Conservation (phyloP, 2,888 invertebrate genomes). For the Nomada ruficornis region DNA sequence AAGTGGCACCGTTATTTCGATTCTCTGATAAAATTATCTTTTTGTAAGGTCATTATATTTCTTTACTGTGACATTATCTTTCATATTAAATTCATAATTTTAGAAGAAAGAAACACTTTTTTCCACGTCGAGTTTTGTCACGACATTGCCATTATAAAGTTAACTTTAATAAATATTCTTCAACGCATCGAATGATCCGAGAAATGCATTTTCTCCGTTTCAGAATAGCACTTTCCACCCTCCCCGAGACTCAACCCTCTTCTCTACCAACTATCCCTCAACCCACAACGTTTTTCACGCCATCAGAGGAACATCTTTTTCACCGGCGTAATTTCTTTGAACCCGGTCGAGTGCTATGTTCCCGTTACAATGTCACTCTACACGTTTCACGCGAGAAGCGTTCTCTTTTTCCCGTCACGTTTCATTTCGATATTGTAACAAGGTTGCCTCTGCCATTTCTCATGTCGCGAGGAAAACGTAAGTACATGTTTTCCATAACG, state of each 20-base stretch:
- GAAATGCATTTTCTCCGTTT: neutral
- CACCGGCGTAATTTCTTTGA: neutral
- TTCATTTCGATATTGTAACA: neutral
- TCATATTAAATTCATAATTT: too few relatives aligned
- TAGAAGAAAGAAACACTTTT: too few relatives aligned
- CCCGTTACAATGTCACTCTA: constrained; percentile 5
- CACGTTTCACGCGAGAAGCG: neutral
- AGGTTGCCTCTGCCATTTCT: neutral
- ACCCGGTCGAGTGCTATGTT: neutral
- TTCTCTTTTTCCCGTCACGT: neutral
- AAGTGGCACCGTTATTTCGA: neutral
- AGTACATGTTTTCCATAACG: neutral
- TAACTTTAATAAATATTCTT: neutral
- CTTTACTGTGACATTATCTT: too few relatives aligned
- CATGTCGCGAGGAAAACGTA: neutral
- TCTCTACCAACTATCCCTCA: too few relatives aligned
- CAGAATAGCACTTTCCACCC: constrained; percentile 6
- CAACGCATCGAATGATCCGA: neutral
- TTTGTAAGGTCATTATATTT: too few relatives aligned
- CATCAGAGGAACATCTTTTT: constrained; percentile 1
- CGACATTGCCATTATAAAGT: too few relatives aligned
- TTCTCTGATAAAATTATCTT: neutral
- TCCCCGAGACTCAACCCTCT: neutral
- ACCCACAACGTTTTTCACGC: constrained; percentile 5
- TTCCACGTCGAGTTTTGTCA: too few relatives aligned